These are phyloP conservation scores for Calliphora vomitoria DNA, from an alignment of 2,888 invertebrate genomes.

Conservation along the genomic window DNA sequence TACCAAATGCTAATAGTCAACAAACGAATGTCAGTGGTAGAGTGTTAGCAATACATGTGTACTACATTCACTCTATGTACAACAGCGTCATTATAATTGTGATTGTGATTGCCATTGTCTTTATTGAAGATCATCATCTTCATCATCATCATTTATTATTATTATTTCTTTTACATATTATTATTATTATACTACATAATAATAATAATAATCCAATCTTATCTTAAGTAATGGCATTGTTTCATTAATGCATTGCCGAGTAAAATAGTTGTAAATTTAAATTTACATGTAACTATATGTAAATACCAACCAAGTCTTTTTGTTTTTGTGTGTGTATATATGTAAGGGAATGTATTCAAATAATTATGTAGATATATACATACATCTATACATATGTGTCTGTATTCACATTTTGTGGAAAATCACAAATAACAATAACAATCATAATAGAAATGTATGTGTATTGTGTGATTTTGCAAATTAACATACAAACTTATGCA, in stretches of 20 bases:
- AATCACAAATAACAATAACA: constrained; percentile 24
- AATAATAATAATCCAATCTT: constrained; percentile 61
- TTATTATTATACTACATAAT: constrained; percentile 22
- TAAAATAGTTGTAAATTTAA: constrained; percentile 66
- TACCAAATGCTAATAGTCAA: constrained; percentile 21
- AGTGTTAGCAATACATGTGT: background rate
- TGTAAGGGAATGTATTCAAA: background rate
- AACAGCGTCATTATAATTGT: constrained; percentile 29
- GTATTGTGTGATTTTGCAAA: constrained; percentile 23
- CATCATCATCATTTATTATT: constrained; percentile 11
- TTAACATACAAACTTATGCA: constrained; percentile 36
- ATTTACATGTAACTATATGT: constrained; percentile 50
- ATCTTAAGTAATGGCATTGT: constrained; percentile 52
- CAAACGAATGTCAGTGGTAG: background rate
- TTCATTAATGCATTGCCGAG: constrained; percentile 56
- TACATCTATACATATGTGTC: background rate
- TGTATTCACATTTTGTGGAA: background rate
- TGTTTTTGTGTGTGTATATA: background rate
- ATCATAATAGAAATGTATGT: constrained; percentile 16
- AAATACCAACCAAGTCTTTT: background rate
- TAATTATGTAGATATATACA: background rate
- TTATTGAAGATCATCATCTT: constrained; percentile 28
- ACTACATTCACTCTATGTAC: no score
- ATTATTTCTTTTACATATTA: constrained; percentile 47
- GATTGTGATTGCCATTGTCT: constrained; percentile 14